Conservation (phyloP, 2,113 vertebrate species). For the Euleptes europaea region DNA sequence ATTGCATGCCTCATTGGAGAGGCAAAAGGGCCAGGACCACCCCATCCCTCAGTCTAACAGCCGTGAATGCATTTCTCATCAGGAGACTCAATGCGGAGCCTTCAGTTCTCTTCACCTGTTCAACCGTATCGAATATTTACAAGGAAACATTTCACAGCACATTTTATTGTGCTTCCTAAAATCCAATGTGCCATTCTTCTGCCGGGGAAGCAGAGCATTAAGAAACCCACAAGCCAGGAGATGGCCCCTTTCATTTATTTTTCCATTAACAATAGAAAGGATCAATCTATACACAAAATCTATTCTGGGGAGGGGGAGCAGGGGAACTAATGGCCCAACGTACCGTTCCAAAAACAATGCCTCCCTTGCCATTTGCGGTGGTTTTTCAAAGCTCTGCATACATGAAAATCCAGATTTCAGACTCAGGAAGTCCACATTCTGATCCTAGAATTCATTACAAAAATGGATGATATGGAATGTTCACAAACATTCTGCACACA, state of each 20-base stretch:
- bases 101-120: fast-evolving
- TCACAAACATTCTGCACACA: not conserved
- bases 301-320: fast-evolving
- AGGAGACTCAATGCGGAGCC: not conserved
- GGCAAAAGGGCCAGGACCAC: no score
- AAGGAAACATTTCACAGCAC: not conserved
- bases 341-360: not conserved
- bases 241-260: not conserved
- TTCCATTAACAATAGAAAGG: not conserved
- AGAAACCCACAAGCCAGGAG: not conserved
- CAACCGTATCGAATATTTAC: not conserved
- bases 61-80: not conserved
- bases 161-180: constrained; percentile 7
- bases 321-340: not conserved
- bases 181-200: not conserved
- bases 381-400: not conserved
- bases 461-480: not conserved
- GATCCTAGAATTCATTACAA: not conserved
- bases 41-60: no score
- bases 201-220: constrained; percentile 22
- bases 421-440: not conserved
- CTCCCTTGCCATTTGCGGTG: not conserved
- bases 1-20: no score
- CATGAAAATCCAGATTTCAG: not conserved
- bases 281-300: constrained; percentile 9